Conservation (phyloP, 2,797 vertebrate genomes). For the Notamacropus eugenii region DNA sequence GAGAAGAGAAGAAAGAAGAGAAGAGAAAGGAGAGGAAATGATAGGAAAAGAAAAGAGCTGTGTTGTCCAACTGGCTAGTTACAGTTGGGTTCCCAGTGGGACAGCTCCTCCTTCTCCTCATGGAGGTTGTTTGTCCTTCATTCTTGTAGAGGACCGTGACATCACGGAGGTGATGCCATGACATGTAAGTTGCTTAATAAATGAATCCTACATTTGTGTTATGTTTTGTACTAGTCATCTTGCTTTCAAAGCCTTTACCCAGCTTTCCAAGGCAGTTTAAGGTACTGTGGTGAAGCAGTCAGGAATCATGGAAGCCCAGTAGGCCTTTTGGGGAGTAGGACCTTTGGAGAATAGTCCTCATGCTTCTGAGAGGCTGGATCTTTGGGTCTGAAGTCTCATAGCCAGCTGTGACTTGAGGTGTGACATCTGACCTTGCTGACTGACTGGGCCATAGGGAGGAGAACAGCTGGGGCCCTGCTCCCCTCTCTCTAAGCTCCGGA, state of each 20-base stretch:
- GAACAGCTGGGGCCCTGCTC: not conserved
- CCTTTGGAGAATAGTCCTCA: not conserved
- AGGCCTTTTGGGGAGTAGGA: not conserved
- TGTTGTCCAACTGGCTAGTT: too few species aligned
- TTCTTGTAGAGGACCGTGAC: too few species aligned
- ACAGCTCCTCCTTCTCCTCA: too few species aligned
- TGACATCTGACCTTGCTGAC: too few species aligned
- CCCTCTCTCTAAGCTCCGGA: not conserved
- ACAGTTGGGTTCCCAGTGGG: too few species aligned
- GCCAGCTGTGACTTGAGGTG: too few species aligned
- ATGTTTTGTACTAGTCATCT: not conserved
- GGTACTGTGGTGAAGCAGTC: not conserved
- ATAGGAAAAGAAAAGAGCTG: too few species aligned
- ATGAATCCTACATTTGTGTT: not conserved
- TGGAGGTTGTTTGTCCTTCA: too few species aligned
- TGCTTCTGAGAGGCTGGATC: not conserved
- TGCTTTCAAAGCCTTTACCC: conserved; percentile 6
- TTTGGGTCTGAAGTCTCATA: not conserved
- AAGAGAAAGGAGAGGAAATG: too few species aligned
- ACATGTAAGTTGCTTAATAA: not conserved
- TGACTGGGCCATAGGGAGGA: not conserved
- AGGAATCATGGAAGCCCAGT: not conserved
- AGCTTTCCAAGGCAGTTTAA: not conserved
- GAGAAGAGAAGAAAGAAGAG: too few species aligned
- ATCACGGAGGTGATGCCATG: too few species aligned